phyloP scores from a whole-genome alignment of 2,888 invertebrate genomes.

The Tortrix viridana region DNA sequence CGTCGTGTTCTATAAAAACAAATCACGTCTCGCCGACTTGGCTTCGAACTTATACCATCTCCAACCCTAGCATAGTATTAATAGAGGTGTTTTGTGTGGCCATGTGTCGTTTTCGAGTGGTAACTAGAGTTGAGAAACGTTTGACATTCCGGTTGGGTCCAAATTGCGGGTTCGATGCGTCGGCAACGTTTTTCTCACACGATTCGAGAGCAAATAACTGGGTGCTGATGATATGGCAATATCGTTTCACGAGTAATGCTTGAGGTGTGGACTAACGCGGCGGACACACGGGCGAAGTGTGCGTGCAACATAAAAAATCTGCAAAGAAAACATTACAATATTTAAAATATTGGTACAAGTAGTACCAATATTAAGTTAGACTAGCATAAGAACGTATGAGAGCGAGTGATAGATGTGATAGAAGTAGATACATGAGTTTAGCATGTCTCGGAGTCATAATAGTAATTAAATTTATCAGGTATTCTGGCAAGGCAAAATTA shows the following conservation, averaged over 20 bases:
- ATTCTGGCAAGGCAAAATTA: no score
- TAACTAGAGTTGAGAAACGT: conserved; percentile 53
- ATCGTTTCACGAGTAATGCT: conserved; percentile 68
- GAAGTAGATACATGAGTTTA: no score
- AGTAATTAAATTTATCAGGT: no score
- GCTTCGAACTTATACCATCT: neutral
- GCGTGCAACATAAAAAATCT: neutral
- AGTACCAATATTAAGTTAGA: no score
- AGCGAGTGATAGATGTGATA: no score
- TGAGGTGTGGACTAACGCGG: conserved; percentile 58
- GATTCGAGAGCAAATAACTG: conserved; percentile 79
- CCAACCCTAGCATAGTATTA: neutral
- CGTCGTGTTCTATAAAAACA: conserved; percentile 47
- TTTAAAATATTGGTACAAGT: no score
- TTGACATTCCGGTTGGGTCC: conserved; percentile 72
- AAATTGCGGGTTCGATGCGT: conserved; percentile 73
- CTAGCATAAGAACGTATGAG: no score
- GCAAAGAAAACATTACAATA: neutral
- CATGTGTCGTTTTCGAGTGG: conserved; percentile 17
- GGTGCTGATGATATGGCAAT: conserved; percentile 78
- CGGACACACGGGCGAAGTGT: conserved; percentile 45
- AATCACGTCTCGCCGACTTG: neutral
- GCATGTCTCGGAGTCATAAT: no score
- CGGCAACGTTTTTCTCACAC: conserved; percentile 80
- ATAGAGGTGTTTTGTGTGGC: conserved; percentile 9